phyloP scores from a whole-genome alignment of 2,797 vertebrate genomes.

The Pelobates cultripes region DNA sequence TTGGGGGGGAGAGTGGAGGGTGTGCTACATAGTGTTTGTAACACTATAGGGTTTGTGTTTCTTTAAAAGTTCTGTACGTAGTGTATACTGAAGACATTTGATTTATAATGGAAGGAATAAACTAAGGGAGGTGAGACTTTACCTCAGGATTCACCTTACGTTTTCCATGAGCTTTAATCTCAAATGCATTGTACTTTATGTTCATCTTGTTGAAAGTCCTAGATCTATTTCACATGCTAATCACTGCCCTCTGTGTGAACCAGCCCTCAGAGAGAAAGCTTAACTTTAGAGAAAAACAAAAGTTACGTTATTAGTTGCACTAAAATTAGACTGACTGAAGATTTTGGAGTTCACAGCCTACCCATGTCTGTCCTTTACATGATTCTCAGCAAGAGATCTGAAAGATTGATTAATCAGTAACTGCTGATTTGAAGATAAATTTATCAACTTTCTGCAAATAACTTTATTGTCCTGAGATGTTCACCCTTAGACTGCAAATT shows the following conservation, averaged over 20 bases:
- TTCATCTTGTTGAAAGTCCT: conserved; percentile 18
- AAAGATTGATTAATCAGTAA: neutral
- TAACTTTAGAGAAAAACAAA: conserved; percentile 9
- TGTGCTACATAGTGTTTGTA: too few relatives aligned
- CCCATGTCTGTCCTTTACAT: conserved; percentile 1
- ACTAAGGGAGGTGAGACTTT: neutral
- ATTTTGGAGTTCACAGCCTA: conserved; percentile 5
- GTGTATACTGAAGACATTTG: conserved; percentile 9
- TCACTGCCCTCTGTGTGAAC: conserved; percentile 44
- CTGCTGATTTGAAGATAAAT: neutral
- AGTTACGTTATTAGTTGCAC: conserved; percentile 16
- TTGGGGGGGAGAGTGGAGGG: too few relatives aligned
- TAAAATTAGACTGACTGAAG: conserved; percentile 5
- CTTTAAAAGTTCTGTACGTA: neutral
- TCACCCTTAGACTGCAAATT: too few relatives aligned
- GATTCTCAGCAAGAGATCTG: neutral
- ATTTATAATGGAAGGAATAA: neutral
- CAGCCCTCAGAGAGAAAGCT: conserved; percentile 17
- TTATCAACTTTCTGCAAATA: neutral
- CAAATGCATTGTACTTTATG: conserved; percentile 21
- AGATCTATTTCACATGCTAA: conserved; percentile 27
- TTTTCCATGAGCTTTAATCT: conserved; percentile 37
- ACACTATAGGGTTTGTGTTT: too few relatives aligned
- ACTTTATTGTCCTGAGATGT: neutral
- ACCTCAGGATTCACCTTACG: conserved; percentile 12